Conservation (phyloP, 2,797 vertebrate species). For the Ctenopoma multispine region DNA sequence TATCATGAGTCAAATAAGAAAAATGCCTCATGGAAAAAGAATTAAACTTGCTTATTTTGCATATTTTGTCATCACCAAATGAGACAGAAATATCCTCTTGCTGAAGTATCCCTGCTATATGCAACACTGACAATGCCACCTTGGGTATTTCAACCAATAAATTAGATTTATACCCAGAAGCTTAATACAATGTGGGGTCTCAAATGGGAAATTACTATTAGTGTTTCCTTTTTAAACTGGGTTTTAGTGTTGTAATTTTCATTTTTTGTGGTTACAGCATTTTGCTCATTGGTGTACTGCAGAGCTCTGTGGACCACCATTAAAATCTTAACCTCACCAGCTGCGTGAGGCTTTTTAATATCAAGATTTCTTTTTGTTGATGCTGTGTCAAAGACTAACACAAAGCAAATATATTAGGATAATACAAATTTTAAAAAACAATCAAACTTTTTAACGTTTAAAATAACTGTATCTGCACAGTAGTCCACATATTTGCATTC, state of each 20-base stretch:
- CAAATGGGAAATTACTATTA: neutral
- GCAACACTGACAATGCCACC: slow-evolving; percentile 8
- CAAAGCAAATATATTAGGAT: too few species aligned
- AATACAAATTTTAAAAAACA: too few species aligned
- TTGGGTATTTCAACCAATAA: slow-evolving; percentile 20
- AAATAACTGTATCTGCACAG: too few species aligned
- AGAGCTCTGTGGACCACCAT: too few species aligned
- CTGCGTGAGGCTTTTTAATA: too few species aligned
- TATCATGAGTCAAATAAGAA: neutral
- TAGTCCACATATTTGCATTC: too few species aligned
- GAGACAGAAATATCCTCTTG: slow-evolving; percentile 10
- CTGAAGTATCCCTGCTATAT: neutral
- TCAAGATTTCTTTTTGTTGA: too few species aligned
- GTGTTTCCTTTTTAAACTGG: neutral
- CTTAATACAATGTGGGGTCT: neutral
- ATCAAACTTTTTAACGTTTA: too few species aligned
- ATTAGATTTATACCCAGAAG: slow-evolving; percentile 26
- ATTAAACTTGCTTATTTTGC: slow-evolving; percentile 16
- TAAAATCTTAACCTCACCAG: too few species aligned
- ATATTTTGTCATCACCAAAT: slow-evolving; percentile 24
- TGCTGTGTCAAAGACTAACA: too few species aligned
- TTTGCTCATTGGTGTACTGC: neutral
- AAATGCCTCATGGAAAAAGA: neutral
- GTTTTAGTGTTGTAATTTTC: neutral
- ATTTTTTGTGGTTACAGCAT: neutral